phyloP scores from a whole-genome alignment of 2,888 invertebrate species.

The Flexamia atlantica region DNA sequence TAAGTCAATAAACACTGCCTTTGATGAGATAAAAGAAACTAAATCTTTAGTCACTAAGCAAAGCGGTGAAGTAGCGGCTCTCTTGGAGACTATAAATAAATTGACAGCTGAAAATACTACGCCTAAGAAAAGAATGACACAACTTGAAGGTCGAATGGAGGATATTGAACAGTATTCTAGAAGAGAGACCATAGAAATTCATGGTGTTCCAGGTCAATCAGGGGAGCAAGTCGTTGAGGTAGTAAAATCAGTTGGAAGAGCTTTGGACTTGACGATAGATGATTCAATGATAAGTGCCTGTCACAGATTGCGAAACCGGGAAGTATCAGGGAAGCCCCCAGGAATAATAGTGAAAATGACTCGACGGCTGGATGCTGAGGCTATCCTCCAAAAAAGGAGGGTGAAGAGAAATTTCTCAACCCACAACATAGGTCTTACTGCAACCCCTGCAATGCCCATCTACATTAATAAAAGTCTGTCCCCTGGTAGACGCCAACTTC shows the following conservation, averaged over 20 bases:
- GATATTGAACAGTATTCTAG: conserved; percentile 36
- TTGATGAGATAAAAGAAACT: conserved; percentile 39
- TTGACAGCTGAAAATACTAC: conserved; percentile 7
- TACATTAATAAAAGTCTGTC: too few relatives aligned
- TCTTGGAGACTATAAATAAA: neutral
- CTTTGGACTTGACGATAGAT: conserved; percentile 16
- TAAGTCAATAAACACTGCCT: conserved; percentile 28
- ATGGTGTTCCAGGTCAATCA: conserved; percentile 17
- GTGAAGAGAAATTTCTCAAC: too few relatives aligned
- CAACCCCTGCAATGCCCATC: too few relatives aligned
- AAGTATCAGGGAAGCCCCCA: conserved; percentile 11
- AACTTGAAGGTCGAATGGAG: conserved; percentile 43
- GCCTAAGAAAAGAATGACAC: neutral
- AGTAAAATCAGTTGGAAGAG: too few relatives aligned
- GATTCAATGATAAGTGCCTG: conserved; percentile 41
- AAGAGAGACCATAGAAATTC: conserved; percentile 46
- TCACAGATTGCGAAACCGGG: too few relatives aligned
- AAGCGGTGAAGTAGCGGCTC: neutral
- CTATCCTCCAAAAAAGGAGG: too few relatives aligned
- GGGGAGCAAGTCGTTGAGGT: too few relatives aligned
- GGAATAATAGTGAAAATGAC: conserved; percentile 47
- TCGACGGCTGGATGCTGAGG: conserved; percentile 3
- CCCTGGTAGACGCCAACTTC: too few relatives aligned
- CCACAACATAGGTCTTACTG: too few relatives aligned
- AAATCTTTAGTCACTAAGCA: conserved; percentile 17